Base-by-base conservation (phyloP, 2,797 vertebrate genomes). In the Phataginus tetradactyla region DNA sequence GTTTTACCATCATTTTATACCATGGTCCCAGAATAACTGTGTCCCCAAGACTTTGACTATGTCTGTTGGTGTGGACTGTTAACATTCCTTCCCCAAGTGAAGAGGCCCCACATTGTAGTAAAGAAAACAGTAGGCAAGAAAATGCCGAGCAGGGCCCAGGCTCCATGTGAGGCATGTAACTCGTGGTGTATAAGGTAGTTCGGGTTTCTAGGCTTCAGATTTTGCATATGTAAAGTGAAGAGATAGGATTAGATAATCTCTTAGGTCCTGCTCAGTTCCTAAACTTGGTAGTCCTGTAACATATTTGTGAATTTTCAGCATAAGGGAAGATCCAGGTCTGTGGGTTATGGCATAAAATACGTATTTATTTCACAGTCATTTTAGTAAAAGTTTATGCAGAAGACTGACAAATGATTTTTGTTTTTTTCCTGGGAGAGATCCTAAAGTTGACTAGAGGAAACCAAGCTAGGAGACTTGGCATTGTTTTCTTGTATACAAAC, bases 301-400 rank as follows among this genome's bases (percentile, higher is more conserved):
- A 89, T 89, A 51, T 59, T 20, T n/a, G 72, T 81, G 86, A 95
- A 94, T 96, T 97, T 97, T 96, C 94, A 88, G n/a, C 86, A 68
- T 92, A 59, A 94, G 37, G 59, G 49, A 45, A 95, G 21, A 90
- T 42, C 79, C 93, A 77, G 66, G 71, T 95, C 15, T 39, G 51
- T 64, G 63, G 87, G 34, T 83, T 96, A 45, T 2, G 88, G 91
- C 91, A 80, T 0, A 12, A 89, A 95, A 71, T 87, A 34, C 57
- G 42, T 84, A 23, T 79, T 64, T 78, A 66, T 89, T 83, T 91
- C 39, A 64, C 27, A n/a, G 1, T 75, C 8, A 7, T 89, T 94
- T 90, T 59, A 79, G 89, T 72, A 91, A 94, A 97, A 55, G 18
- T 89, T 69, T 68, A 13, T 1, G 23, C 0, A 0, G 81, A 95